These are phyloP conservation scores for Falco biarmicus DNA, from an alignment of 2,797 vertebrate species.

Conservation along the genomic window DNA sequence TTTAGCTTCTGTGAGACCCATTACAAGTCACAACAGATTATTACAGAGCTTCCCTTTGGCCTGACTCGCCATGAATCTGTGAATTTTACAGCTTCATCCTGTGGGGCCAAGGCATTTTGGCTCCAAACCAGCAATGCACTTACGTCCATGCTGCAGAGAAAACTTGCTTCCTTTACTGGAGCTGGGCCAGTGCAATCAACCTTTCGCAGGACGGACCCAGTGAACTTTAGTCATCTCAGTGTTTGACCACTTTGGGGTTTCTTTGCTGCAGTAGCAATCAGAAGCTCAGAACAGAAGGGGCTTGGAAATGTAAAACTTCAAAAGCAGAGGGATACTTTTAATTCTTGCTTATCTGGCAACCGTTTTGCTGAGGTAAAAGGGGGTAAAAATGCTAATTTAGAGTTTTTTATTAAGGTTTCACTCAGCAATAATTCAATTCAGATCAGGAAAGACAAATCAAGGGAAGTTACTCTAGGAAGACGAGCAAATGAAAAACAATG, in stretches of 20 bases:
- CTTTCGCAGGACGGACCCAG: not conserved
- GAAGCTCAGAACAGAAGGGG: not conserved
- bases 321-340: not conserved
- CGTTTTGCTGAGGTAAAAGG: not conserved
- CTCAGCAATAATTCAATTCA: not conserved
- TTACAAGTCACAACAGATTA: slow-evolving; percentile 9
- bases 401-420: not conserved
- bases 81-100: slow-evolving; percentile 39
- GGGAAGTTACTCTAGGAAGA: slow-evolving; percentile 20
- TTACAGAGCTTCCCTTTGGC: not conserved
- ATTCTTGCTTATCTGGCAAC: not conserved
- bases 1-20: slow-evolving; percentile 31
- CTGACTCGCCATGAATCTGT: slow-evolving; percentile 14
- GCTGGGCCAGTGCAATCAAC: not conserved
- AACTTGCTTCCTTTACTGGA: not conserved
- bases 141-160: not conserved
- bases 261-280: not conserved
- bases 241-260: not conserved
- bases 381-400: not conserved
- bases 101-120: slow-evolving; percentile 38
- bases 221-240: not conserved
- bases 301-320: not conserved
- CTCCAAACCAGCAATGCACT: slow-evolving; percentile 32
- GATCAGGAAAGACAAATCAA: not conserved
- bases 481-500: slow-evolving; percentile 23